Evolutionary conservation across 64 coral and sea anemone genomes (phyloP).

Genomic region (Trachythela sp.): DNA sequence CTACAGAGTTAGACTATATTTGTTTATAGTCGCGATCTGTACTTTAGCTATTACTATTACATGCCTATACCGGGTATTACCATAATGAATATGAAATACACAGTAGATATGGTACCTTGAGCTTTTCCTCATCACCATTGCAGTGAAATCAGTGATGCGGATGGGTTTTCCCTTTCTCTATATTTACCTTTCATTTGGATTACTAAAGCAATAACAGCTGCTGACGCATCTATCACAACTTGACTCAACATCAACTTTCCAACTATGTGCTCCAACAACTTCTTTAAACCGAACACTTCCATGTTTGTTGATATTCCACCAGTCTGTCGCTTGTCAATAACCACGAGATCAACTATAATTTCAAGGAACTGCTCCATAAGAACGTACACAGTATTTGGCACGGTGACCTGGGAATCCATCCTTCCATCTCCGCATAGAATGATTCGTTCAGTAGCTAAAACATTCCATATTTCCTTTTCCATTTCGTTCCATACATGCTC

Average conservation of each 20-base stretch:
- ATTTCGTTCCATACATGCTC: not conserved
- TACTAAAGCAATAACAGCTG: not conserved
- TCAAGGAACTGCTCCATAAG: constrained; percentile 11
- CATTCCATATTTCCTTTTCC: not conserved
- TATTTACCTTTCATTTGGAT: constrained; percentile 2
- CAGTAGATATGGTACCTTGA: too few relatives aligned
- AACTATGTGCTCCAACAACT: not conserved
- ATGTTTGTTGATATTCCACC: constrained; percentile 10
- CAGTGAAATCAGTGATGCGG: too few relatives aligned
- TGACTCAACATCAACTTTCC: not conserved
- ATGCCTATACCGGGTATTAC: too few relatives aligned
- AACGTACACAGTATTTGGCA: not conserved
- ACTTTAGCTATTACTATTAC: too few relatives aligned
- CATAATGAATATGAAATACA: too few relatives aligned
- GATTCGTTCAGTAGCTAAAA: not conserved
- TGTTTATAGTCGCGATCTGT: too few relatives aligned
- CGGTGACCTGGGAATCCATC: constrained; percentile 23
- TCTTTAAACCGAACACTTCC: constrained; percentile 17
- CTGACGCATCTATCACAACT: not conserved
- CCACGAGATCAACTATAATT: constrained; percentile 1
- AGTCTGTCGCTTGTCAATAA: constrained; percentile 2
- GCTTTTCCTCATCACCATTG: too few relatives aligned
- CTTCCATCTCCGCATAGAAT: constrained; percentile 22
- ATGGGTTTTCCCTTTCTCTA: too few relatives aligned
- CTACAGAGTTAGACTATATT: too few relatives aligned